Base-by-base conservation (phyloP, 2,888 invertebrate species). In the Dasysyrphus albostriatus region DNA sequence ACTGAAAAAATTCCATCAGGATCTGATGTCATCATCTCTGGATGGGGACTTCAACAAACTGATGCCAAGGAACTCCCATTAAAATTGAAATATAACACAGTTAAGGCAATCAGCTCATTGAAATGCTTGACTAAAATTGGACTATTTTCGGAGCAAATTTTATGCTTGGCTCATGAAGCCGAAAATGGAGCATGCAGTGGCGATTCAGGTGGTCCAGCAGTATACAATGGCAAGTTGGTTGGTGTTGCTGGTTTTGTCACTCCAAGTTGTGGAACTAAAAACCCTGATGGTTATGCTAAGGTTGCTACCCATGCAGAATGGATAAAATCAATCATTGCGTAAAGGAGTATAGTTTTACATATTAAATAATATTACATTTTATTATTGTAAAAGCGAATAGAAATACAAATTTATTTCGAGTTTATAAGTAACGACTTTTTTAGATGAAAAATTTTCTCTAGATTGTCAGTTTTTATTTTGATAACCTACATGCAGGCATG, bases 151-250 rank as follows among this genome's bases (percentile, higher is more conserved):
- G 89, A 88, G 3, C 89, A 90, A 5, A 63, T 92, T 24, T 76
- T 92, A n/a, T 92, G 92, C 58, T 88, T 92, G 73, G 89, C 80
- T 5, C 90, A 91, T 61, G 47, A 61, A 16, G 7, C 49, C 0
- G 81, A 83, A 34, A 88, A 88, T 29, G 92, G 92, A 5, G 89
- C 90, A 4, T 92, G 92, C 74, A 84, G 88, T 19, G 92, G 92
- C 5, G 92, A 92, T 73, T 91, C 90, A 3, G 92, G 92, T 10
- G 91, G 92, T 47, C 92, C 92, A 67, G 91, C 92, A 9, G 88
- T 90, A 3, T 91, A 90, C 65, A 77, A 90, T 0, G 88, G 89
- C 0, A 88, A 90, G 74, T 78, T 92, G 19, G 92, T 92, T 32
- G 92, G 90, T 80, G 89, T 92, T 37, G 92, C 90, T 58, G 89